Base-by-base conservation (phyloP, 2,888 invertebrate genomes). In the Parascotia fuliginaria region DNA sequence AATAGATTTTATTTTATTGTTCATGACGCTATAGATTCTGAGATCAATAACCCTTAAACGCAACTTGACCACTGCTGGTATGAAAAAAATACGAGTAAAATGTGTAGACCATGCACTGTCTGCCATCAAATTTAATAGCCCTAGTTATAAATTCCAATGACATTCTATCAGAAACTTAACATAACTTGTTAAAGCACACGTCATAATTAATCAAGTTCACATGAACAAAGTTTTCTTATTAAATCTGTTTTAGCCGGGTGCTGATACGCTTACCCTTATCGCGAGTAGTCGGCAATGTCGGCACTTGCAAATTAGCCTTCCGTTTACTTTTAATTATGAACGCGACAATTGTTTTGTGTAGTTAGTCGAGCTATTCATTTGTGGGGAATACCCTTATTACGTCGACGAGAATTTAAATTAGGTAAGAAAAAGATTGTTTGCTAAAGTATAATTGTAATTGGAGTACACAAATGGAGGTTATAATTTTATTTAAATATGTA, bases 281-380 rank as follows among this genome's bases (percentile, higher is more conserved):
- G 36, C 24, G 14, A 29, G 9, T 41, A n/a, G n/a, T n/a, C n/a
- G n/a, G n/a, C n/a, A 22, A 7, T 31, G 41, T 36, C 41, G 24
- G 29, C 47, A 29, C 36, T 36, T 41, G 36, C 15, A 41, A 47
- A 41, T 29, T 47, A 42, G 11, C 28, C 19, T 55, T 61, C 70
- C 64, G 69, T 58, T 53, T 54, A 59, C 55, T 57, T 63, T 58
- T 70, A 70, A 73, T 74, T 67, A 68, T 48, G 41, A 48, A 42
- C 31, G 14, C 33, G 42, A 42, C 42, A 44, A 59, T 63, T 59
- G 56, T 47, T 59, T 56, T 31, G 22, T 31, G 9, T 42, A 16
- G 16, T 38, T 44, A 31, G 16, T 14, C 22, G 22, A 13, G 27
- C 9, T 33, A 33, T 13, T 31, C 13, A 31, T 33, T 38, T 15